Evolutionary conservation across 1,140 invertebrate species (phyloP).

Genomic region (Rhizoglyphus robini): DNA sequence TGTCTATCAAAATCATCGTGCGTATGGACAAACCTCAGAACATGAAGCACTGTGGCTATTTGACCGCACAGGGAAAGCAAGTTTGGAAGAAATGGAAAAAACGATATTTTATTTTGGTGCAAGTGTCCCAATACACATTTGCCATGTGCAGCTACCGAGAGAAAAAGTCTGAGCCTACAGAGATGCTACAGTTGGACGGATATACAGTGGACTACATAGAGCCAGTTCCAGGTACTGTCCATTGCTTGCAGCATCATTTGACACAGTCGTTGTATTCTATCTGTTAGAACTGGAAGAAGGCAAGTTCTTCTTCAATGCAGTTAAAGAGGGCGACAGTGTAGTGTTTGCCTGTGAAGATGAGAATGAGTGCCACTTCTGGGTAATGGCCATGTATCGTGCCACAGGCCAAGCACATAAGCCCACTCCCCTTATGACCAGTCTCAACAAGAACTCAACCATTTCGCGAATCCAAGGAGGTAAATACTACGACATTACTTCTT

Average conservation of each 20-base stretch:
- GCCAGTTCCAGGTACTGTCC: conserved; percentile 56
- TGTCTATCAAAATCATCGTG: conserved; percentile 93
- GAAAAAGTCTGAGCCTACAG: conserved; percentile 96
- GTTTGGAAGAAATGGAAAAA: conserved; percentile 99
- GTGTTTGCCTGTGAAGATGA: conserved; percentile 95
- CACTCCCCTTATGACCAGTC: conserved; percentile 58
- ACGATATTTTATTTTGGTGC: conserved; percentile 92
- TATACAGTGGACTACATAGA: conserved; percentile 99
- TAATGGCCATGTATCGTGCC: conserved; percentile 94
- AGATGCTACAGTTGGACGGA: conserved; percentile 98
- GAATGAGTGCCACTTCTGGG: conserved; percentile 95
- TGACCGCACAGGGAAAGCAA: conserved; percentile 86
- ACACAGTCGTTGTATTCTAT: neutral
- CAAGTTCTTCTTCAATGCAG: conserved; percentile 92
- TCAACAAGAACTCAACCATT: conserved; percentile 62
- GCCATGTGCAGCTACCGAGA: conserved; percentile 99
- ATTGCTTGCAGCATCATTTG: neutral
- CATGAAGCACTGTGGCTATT: conserved; percentile 94
- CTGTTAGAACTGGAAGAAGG: conserved; percentile 61
- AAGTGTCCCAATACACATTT: conserved; percentile 99
- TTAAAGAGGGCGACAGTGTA: conserved; percentile 93
- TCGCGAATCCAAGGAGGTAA: conserved; percentile 73
- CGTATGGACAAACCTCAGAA: conserved; percentile 97
- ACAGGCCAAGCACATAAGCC: conserved; percentile 98
- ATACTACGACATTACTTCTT: neutral